phyloP scores from a whole-genome alignment of 2,888 invertebrate species.

The Drosophila melanosoma region DNA sequence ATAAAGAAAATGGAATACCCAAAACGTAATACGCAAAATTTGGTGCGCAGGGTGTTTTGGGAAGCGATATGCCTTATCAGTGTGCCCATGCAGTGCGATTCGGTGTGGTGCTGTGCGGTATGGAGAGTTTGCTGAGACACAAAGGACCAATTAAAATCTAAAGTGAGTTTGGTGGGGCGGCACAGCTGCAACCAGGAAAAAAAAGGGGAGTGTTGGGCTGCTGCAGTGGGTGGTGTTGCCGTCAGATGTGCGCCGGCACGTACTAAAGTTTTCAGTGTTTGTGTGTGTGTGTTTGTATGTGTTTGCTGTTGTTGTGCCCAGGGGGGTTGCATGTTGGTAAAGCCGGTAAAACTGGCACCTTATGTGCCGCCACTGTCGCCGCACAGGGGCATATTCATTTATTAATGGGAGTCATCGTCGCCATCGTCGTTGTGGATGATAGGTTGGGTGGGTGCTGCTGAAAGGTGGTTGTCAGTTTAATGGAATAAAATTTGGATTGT shows the following conservation, averaged over 20 bases:
- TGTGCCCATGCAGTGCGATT: constrained; percentile 17
- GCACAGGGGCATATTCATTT: constrained; percentile 72
- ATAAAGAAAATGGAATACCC: constrained; percentile 58
- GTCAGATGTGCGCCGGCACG: constrained; percentile 58
- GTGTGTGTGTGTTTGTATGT: constrained; percentile 3
- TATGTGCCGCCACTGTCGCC: constrained; percentile 45
- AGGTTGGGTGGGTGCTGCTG: constrained; percentile 38
- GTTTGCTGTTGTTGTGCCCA: constrained; percentile 36
- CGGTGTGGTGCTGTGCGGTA: constrained; percentile 9
- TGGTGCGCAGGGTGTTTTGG: constrained; percentile 46
- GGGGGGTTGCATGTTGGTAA: constrained; percentile 57
- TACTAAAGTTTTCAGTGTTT: constrained; percentile 45
- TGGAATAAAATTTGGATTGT: constrained; percentile 41
- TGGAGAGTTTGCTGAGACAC: constrained; percentile 61
- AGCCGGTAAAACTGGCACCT: constrained; percentile 69
- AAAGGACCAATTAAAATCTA: constrained; percentile 82
- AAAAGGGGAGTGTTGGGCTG: neutral
- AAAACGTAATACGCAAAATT: constrained; percentile 24
- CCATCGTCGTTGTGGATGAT: constrained; percentile 16
- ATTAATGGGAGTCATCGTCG: constrained; percentile 65
- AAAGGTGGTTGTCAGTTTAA: constrained; percentile 63
- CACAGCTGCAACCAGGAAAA: constrained; percentile 46
- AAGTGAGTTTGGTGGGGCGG: constrained; percentile 53
- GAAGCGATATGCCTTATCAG: constrained; percentile 76
- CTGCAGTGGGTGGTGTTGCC: constrained; percentile 27